A percentile compares a stretch with the other conserved stretches of the same genome.
These are phyloP conservation scores for Microtus oregoni DNA, from an alignment of 2,113 vertebrate species.

Conservation along the genomic window DNA sequence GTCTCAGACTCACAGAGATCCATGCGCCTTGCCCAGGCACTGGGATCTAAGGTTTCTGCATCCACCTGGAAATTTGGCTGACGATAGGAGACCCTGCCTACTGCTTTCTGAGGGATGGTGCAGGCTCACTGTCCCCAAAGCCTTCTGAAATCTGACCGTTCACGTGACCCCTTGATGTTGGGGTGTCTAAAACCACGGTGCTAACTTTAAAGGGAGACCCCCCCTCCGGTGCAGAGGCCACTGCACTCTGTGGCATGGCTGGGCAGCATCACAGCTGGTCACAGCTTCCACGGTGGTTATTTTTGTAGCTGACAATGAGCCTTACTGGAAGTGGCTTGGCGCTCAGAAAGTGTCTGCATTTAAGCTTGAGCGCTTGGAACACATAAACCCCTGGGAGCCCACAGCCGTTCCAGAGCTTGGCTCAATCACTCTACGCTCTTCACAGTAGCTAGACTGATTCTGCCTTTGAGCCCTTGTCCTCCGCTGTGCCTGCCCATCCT, in stretches of 20 bases:
- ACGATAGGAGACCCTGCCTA: neutral
- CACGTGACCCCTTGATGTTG: rapidly evolving
- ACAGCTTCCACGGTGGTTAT: neutral
- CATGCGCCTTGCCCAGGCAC: neutral
- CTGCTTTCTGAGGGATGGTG: neutral
- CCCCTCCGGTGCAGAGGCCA: neutral
- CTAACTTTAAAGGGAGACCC: neutral
- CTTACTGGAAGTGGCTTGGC: conserved; percentile 42
- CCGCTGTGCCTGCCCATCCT: neutral
- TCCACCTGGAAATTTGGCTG: neutral
- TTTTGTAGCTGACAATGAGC: conserved; percentile 19
- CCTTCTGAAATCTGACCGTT: neutral
- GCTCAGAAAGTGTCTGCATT: neutral
- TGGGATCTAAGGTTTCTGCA: neutral
- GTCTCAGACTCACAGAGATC: neutral
- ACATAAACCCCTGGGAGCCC: rapidly evolving
- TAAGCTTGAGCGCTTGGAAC: neutral
- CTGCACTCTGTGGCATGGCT: neutral
- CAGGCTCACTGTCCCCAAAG: neutral
- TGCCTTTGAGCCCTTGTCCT: neutral
- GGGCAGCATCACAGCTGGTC: neutral
- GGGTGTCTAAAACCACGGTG: neutral
- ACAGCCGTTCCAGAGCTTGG: neutral
- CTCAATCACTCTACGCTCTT: too few relatives aligned
- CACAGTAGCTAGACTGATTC: neutral